Percentiles rank a stretch among this genome's conserved stretches.
Conservation (phyloP, 2,797 vertebrate genomes). For the Catamblyrhynchus diadema region DNA sequence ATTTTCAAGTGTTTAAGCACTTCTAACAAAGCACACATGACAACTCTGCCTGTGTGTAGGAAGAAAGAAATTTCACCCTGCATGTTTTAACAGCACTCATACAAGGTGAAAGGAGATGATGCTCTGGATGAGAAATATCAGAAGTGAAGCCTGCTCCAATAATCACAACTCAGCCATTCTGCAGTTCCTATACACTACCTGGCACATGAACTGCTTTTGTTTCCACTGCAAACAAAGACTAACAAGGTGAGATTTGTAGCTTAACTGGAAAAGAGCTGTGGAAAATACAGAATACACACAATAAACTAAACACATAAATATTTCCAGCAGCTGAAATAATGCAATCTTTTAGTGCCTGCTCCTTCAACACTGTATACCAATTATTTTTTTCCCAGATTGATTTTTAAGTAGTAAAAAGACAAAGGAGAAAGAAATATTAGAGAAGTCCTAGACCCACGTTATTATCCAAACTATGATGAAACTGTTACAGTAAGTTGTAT, state of each 20-base stretch:
- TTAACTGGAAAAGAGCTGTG: neutral
- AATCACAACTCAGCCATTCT: neutral
- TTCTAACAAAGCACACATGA: neutral
- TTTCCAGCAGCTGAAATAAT: neutral
- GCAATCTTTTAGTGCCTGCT: neutral
- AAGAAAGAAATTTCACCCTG: slow-evolving; percentile 39
- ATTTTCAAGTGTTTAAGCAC: neutral
- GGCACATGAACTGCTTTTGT: neutral
- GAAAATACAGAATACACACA: neutral
- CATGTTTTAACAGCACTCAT: slow-evolving; percentile 8
- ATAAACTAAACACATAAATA: neutral
- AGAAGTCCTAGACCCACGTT: fast-evolving
- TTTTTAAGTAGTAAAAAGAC: neutral
- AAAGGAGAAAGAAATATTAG: neutral
- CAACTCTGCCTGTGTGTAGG: neutral
- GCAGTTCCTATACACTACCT: neutral
- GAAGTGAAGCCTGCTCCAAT: neutral
- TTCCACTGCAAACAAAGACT: neutral
- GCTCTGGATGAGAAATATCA: neutral
- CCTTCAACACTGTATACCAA: neutral
- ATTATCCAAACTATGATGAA: neutral
- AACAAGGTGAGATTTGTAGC: neutral
- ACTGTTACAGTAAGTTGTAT: neutral
- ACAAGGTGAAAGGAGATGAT: neutral
- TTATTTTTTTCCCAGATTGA: neutral